Base-by-base conservation (phyloP, 2,888 invertebrate genomes). In the Uropetala carovei region DNA sequence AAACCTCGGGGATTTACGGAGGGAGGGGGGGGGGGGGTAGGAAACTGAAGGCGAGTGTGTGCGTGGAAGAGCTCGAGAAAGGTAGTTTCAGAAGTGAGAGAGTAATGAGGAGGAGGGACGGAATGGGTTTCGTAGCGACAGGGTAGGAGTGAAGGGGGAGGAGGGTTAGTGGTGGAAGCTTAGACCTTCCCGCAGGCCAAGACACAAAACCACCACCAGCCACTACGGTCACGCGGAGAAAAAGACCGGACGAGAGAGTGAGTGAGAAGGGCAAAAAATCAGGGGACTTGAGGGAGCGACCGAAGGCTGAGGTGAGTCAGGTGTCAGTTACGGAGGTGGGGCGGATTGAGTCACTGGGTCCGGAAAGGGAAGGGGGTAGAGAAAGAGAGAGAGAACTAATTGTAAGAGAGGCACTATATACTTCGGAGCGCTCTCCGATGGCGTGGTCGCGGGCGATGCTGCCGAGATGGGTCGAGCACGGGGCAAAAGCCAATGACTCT, bases 121-220 rank as follows among this genome's bases (percentile, higher is more conserved):
- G 83, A n/a, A 43, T 43, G 43, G 43, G 43, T 43, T 43, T 43
- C 43, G 83, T 83, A 57, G 83, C 30, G n/a, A 83, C 83, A 57
- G 43, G 1, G 43, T 3, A 1, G 43, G 43, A 57, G 43, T 43
- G 43, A 43, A 1, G 43, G 43, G 43, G 16, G 64, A 64, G n/a
- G n/a, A 64, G 5, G 64, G 64, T 14, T 58, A 30, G 60, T 27
- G 60, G 57, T 30, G 18, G 86, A 30, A 30, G 83, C 83, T 57
- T 56, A 86, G 60, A 64, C 86, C 86, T 86, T 86, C 86, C 86
- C 86, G 86, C 86, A 86, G 86, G 86, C 86, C 86, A 86, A 86
- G 86, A 60, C 58, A 86, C 86, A 86, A 86, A 86, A 86, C 86
- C 86, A 86, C 86, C 27, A 60, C 43, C 43, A 43, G 43, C 43